Percentiles rank a stretch among this genome's conserved stretches.
Conservation (phyloP, 2,888 invertebrate genomes). For the Mechanitis mazaeus region DNA sequence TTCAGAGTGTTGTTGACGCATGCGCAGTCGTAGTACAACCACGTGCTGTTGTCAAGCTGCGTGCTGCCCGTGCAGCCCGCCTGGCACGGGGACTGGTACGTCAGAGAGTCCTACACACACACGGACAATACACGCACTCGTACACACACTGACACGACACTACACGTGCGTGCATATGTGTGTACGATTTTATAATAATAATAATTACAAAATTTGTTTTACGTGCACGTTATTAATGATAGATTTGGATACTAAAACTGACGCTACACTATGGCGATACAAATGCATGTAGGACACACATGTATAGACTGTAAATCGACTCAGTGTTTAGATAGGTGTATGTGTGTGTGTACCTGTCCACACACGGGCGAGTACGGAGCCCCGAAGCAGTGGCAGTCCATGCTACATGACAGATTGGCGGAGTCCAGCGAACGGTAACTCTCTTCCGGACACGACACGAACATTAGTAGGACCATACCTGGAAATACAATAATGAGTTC, state of each 20-base stretch:
- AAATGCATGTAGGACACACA: too few relatives aligned
- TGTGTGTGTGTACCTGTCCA: slow-evolving; percentile 70
- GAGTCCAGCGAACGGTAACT: slow-evolving; percentile 81
- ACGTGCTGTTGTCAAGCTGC: slow-evolving; percentile 65
- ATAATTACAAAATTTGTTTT: too few relatives aligned
- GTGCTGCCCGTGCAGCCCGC: slow-evolving; percentile 82
- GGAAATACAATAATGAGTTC: slow-evolving; percentile 16
- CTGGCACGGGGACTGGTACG: slow-evolving; percentile 92
- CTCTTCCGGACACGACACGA: slow-evolving; percentile 92
- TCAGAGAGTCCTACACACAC: slow-evolving; percentile 79
- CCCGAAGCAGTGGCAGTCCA: slow-evolving; percentile 83
- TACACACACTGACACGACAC: too few relatives aligned
- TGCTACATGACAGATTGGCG: slow-evolving; percentile 72
- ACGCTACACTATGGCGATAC: too few relatives aligned
- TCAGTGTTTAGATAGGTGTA: neutral
- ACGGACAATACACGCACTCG: too few relatives aligned
- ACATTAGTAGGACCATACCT: slow-evolving; percentile 91
- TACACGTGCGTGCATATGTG: too few relatives aligned
- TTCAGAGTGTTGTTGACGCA: slow-evolving; percentile 46
- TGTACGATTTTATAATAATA: too few relatives aligned
- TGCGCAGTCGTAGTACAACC: slow-evolving; percentile 62
- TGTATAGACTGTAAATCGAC: too few relatives aligned
- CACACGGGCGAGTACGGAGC: slow-evolving; percentile 91
- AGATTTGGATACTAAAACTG: too few relatives aligned
- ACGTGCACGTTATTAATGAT: too few relatives aligned